Base-by-base conservation (phyloP, 1,140 invertebrate species). In the Sitobion miscanthi region DNA sequence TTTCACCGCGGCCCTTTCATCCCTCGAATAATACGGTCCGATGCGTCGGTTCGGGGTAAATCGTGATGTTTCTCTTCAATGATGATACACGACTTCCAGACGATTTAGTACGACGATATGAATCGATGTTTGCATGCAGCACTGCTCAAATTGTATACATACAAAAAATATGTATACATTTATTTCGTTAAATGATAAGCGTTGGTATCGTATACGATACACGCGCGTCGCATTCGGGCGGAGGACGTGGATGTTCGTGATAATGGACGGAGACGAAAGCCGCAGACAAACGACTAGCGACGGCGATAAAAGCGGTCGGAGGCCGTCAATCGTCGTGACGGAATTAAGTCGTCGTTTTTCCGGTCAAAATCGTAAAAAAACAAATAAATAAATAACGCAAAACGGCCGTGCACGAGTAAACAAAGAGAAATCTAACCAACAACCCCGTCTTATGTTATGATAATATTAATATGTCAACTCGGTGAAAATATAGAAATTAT, bases 341-440 rank as follows among this genome's bases (percentile, higher is more conserved):
- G 30, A 69, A 77, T 77, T 14, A 69, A 69, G 62, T 77, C 62
- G 62, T 77, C 4, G n/a, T 77, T 77, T 30, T 77, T n/a, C 14
- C 62, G 62, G 62, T 77, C 30, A 77, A 77, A 77, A n/a, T 77
- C 62, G n/a, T 77, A 77, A 77, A 77, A 77, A 77, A n/a, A 77
- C 11, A n/a, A 77, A 77, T 77, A 77, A 77, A 77, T 17, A n/a
- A 77, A 77, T n/a, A n/a, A 77, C 62, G n/a, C 17, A n/a, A n/a
- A 17, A 20, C 14, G 62, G 4, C 14, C 30, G 3, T 17, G 52
- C 52, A 6, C 17, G n/a, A 77, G 3, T 17, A 77, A 77, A 77
- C 62, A n/a, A 17, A 77, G 14, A 77, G 30, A 77, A n/a, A 17
- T n/a, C 30, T 17, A 14, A 69, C 30, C n/a, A 77, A n/a, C 62